Evolutionary conservation across 2,888 invertebrate genomes (phyloP).

Genomic region (Barypeithes pellucidus): DNA sequence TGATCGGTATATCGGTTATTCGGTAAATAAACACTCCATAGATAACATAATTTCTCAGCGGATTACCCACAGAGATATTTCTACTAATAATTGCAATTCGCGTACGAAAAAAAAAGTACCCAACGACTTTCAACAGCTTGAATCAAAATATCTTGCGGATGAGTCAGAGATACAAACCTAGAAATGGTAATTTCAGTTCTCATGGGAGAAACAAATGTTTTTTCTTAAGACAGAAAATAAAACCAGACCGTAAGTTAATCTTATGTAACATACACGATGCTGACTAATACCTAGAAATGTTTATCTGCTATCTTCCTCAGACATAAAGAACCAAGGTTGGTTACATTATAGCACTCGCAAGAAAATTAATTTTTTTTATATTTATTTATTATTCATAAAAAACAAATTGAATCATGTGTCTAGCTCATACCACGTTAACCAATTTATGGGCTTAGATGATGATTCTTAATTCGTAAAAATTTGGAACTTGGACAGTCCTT

Average conservation of each 20-base stretch:
- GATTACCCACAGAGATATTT: too few relatives aligned
- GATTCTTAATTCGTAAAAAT: constrained; percentile 17
- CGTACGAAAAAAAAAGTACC: neutral
- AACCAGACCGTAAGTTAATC: neutral
- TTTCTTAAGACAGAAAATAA: neutral
- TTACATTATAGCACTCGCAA: neutral
- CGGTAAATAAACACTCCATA: too few relatives aligned
- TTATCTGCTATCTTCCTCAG: neutral
- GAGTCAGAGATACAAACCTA: constrained; percentile 17
- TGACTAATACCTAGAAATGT: constrained; percentile 14
- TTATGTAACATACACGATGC: constrained; percentile 7
- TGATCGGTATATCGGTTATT: too few relatives aligned
- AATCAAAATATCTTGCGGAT: neutral
- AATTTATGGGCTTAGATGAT: constrained; percentile 43
- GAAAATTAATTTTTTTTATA: neutral
- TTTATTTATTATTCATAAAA: neutral
- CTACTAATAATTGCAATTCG: neutral
- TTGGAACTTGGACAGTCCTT: too few relatives aligned
- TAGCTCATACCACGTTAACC: constrained; percentile 40
- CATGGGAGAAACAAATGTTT: neutral
- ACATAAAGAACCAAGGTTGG: constrained; percentile 4
- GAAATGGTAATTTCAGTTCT: constrained; percentile 2
- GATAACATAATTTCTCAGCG: neutral
- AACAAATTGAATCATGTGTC: constrained; percentile 16
- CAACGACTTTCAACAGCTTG: neutral